Evolutionary conservation across 2,888 invertebrate genomes (phyloP).

Genomic region (Serripes groenlandicus): DNA sequence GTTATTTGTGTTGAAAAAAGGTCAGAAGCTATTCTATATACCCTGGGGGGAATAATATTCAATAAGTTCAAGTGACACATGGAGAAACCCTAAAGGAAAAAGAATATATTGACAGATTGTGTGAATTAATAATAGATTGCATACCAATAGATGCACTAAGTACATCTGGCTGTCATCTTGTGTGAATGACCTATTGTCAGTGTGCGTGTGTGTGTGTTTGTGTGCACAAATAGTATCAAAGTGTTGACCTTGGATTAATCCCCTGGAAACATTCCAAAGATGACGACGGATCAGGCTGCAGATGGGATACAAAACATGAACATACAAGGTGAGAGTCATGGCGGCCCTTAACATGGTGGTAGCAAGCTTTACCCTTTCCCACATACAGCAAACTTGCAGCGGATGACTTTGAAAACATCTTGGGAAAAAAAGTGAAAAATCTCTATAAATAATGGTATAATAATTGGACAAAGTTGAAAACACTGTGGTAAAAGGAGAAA

Average conservation of each 20-base stretch:
- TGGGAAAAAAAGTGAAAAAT: too few species aligned
- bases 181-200: not conserved
- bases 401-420: too few species aligned
- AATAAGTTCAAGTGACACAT: constrained; percentile 2
- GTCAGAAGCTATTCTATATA: not conserved
- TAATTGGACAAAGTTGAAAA: too few species aligned
- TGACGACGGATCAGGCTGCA: constrained; percentile 51
- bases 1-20: not conserved
- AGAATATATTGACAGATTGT: not conserved
- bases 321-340: constrained; percentile 51
- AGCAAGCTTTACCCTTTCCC: too few species aligned
- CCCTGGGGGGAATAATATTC: not conserved
- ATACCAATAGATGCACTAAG: constrained; percentile 14
- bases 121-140: constrained; percentile 5
- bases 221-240: not conserved
- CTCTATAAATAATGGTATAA: not conserved
- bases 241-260: not conserved
- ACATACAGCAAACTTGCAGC: too few species aligned
- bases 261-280: not conserved
- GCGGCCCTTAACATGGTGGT: not conserved
- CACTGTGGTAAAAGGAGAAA: too few species aligned
- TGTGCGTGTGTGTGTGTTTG: not conserved
- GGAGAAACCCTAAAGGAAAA: constrained; percentile 12
- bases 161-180: constrained; percentile 1
- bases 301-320: constrained; percentile 60